Conservation (phyloP, 2,113 vertebrate genomes). For the Nymphicus hollandicus region DNA sequence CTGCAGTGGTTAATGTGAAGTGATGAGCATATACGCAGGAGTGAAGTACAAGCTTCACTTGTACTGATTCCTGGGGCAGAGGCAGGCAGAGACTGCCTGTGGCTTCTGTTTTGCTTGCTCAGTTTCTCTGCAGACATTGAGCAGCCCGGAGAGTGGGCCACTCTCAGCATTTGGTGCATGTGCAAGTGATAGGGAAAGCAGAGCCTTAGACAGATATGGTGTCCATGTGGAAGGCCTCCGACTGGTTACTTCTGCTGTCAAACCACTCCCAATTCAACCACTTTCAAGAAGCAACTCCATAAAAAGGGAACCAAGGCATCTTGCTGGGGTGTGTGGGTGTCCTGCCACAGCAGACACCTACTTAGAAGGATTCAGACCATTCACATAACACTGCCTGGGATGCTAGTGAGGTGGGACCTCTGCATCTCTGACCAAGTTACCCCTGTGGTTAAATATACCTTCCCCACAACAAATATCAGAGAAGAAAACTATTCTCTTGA, state of each 20-base stretch:
- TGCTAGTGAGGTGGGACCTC: background rate
- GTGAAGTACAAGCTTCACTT: background rate
- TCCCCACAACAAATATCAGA: background rate
- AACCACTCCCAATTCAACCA: background rate
- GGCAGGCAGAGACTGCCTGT: background rate
- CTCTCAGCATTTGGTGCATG: background rate
- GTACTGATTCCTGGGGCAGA: background rate
- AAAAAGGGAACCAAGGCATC: background rate
- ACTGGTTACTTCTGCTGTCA: background rate
- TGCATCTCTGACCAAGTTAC: background rate
- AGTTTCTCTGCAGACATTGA: background rate
- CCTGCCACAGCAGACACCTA: background rate
- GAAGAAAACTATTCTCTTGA: background rate
- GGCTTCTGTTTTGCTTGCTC: background rate
- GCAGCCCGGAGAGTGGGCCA: background rate
- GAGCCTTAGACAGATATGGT: background rate
- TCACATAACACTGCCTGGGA: background rate
- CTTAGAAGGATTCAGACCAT: background rate
- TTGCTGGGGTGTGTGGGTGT: background rate
- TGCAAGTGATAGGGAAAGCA: background rate
- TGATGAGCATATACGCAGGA: fast-evolving
- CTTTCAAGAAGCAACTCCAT: background rate
- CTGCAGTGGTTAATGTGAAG: background rate
- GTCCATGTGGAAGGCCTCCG: background rate
- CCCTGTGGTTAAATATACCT: background rate